These are phyloP conservation scores for Pachyrhynchus sulphureomaculatus DNA, from an alignment of 1,140 invertebrate species.

Conservation along the genomic window DNA sequence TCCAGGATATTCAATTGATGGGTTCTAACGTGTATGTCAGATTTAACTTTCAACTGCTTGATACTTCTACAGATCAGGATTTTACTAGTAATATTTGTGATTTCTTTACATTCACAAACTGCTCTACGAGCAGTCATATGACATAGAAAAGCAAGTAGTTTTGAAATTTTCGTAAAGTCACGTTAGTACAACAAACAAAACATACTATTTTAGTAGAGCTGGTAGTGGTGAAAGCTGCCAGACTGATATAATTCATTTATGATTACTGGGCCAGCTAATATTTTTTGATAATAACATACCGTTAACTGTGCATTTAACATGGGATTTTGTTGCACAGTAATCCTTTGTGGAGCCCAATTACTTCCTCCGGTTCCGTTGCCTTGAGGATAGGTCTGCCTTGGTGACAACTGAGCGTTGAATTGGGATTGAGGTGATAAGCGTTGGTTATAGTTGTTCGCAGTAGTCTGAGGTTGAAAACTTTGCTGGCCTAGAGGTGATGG, in stretches of 20 bases:
- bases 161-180: neutral
- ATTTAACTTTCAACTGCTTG: no score
- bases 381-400: slow-evolving; percentile 42
- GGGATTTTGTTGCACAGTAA: slow-evolving; percentile 67
- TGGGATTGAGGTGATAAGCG: slow-evolving; percentile 45
- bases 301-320: slow-evolving; percentile 78
- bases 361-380: slow-evolving; percentile 21
- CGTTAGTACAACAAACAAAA: neutral
- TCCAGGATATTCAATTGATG: no score
- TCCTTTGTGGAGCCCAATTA: slow-evolving; percentile 41
- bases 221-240: neutral
- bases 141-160: neutral
- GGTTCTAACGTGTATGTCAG: no score
- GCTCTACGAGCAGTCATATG: no score
- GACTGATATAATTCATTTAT: no score
- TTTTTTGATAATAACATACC: no score
- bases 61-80: no score
- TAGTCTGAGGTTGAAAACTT: slow-evolving; percentile 35
- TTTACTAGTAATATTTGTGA: no score
- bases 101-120: no score
- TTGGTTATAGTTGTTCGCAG: slow-evolving; percentile 41
- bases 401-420: slow-evolving; percentile 46
- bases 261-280: no score
- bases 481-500: slow-evolving; percentile 46
- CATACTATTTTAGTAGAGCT: no score